These are phyloP conservation scores for Urocynchramus pylzowi DNA, from an alignment of 2,113 vertebrate genomes.

Conservation along the genomic window DNA sequence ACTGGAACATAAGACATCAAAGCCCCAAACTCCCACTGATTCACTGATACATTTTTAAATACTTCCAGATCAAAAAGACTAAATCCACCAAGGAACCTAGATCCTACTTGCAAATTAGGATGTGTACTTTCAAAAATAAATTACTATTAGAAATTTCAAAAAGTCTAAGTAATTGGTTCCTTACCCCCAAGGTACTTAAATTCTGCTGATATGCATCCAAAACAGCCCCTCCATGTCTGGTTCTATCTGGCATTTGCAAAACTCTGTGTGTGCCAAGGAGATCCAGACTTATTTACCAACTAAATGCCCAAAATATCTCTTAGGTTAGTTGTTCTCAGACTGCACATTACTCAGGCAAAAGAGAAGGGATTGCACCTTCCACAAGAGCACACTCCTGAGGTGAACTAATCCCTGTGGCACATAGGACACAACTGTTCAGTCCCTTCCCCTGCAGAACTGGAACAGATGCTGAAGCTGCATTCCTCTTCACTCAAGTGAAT, in stretches of 20 bases:
- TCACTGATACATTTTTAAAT: background rate
- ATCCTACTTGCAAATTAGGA: background rate
- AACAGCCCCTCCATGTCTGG: background rate
- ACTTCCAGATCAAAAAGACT: background rate
- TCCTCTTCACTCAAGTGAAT: background rate
- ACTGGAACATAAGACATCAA: background rate
- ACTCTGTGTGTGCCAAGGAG: background rate
- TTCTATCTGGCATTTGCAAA: background rate
- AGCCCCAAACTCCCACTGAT: background rate
- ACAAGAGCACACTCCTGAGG: background rate
- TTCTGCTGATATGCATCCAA: background rate
- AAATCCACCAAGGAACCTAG: background rate
- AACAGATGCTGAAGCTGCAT: background rate
- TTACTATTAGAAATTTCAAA: background rate
- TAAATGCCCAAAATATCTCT: background rate
- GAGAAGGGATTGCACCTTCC: background rate
- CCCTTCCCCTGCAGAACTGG: background rate
- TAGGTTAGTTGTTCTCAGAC: background rate
- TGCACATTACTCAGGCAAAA: background rate
- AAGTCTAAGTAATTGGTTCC: background rate
- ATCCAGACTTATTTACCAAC: background rate
- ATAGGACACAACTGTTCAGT: background rate
- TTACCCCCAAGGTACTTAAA: background rate
- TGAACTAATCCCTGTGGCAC: background rate
- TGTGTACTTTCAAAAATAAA: background rate